Evolutionary conservation across 1,140 invertebrate species (phyloP), one percentile per base, ranked within the genome.

Genomic region (Conus ventricosus): DNA sequence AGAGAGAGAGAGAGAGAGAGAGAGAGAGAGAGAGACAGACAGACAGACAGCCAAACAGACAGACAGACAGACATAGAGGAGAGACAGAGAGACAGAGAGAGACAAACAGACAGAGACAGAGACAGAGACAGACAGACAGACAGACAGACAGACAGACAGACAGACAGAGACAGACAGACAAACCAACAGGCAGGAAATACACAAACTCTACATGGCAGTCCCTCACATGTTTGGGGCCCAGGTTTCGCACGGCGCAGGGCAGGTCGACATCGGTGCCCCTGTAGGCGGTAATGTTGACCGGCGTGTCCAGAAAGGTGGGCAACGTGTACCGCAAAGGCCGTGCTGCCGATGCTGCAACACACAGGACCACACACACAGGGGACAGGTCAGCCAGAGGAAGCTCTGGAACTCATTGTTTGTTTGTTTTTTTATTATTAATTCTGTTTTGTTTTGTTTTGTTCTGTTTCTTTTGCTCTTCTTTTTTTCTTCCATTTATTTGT

Each of bases 161-260:
- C 60, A 63, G 11, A 63, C 60, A 63, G 11, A 63, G 11, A 63
- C 60, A 63, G 11, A 63, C 60, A 63, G 11, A 63, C 60, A 63
- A 1, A 63, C 60, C 7, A 7, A 63, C 1, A 63, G 11, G 17
- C 60, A 63, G 1, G 10, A 63, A 63, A 63, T 11, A 20, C 60
- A 13, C 60, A 1, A 63, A 13, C 11, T 63, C 60, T 4, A 2
- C 17, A 63, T 63, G 10, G 10, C 60, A 2, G 60, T 13, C 10
- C 60, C 90, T 91, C 75, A 90, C 90, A 54, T 76, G 78, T 78
- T 91, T 91, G 51, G 90, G 86, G 7, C 89, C 90, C 27, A 91
- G 89, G 71, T 91, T 91, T 39, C 83, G 53, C 13, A 91, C 86
- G 4, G 89, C 80, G 57, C 90, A 91, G 4, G 89, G 90, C 54